These are phyloP conservation scores for Propithecus perrieri DNA, from an alignment of 2,797 vertebrate genomes.

Conservation along the genomic window DNA sequence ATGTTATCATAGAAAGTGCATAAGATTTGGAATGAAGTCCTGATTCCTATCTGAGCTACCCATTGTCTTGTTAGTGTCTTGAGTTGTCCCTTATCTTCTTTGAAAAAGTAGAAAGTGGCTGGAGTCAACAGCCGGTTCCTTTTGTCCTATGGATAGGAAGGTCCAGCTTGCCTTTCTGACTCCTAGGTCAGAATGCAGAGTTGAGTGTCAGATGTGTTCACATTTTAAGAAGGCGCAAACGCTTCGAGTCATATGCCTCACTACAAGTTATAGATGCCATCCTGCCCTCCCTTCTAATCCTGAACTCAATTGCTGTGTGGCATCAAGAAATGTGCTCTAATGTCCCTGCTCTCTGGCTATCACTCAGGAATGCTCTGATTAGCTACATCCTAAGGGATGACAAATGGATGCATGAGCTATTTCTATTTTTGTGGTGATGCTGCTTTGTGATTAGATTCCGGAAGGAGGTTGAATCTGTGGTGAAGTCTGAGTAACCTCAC, in stretches of 20 bases:
- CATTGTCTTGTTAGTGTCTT: neutral
- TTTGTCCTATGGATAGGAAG: neutral
- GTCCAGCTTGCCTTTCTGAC: neutral
- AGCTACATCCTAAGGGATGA: conserved; percentile 57
- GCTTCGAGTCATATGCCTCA: neutral
- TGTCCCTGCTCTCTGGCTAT: conserved; percentile 35
- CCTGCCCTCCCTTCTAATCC: conserved; percentile 16
- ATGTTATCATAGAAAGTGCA: rapidly evolving
- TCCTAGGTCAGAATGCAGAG: neutral
- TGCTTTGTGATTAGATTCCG: conserved; percentile 60
- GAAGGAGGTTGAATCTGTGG: conserved; percentile 3
- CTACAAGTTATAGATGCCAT: neutral
- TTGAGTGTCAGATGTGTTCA: neutral
- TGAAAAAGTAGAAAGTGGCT: neutral
- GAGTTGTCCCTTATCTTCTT: neutral
- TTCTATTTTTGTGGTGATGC: conserved; percentile 61
- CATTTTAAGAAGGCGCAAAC: conserved; percentile 22
- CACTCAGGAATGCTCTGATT: conserved; percentile 54
- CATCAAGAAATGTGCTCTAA: conserved; percentile 57
- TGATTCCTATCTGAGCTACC: neutral
- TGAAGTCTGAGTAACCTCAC: conserved; percentile 49
- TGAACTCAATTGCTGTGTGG: conserved; percentile 43
- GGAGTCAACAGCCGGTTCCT: neutral
- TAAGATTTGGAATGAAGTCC: neutral
- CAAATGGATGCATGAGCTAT: conserved; percentile 58